Conservation (phyloP, 2,113 vertebrate genomes). For the Paramormyrops kingsleyae region DNA sequence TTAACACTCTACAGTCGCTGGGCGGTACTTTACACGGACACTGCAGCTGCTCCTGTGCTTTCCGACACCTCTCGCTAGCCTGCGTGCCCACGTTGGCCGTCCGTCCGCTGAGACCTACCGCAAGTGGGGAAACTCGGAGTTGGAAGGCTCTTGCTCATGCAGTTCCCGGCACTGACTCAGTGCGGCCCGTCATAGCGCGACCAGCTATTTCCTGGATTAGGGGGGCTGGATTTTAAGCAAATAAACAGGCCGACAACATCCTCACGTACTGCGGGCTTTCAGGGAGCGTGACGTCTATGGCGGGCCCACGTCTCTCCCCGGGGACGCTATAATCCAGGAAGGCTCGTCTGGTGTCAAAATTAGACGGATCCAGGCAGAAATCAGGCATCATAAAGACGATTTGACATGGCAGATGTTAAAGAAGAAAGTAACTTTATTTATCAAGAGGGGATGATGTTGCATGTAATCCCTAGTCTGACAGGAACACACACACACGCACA, state of each 20-base stretch:
- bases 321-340: conserved; percentile 54
- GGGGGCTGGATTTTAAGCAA: conserved; percentile 41
- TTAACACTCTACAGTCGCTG: conserved; percentile 26
- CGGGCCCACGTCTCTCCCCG: conserved; percentile 33
- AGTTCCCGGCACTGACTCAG: conserved; percentile 20
- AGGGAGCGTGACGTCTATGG: not conserved
- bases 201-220: conserved; percentile 33
- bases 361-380: conserved; percentile 41
- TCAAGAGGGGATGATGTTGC: conserved; percentile 50
- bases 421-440: conserved; percentile 48
- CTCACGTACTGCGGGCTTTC: not conserved
- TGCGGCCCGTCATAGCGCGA: conserved; percentile 31
- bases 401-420: conserved; percentile 48
- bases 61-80: conserved; percentile 50
- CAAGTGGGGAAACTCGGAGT: conserved; percentile 30
- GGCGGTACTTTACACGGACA: conserved; percentile 39
- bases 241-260: conserved; percentile 7
- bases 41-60: conserved; percentile 29
- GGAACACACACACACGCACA: conserved; percentile 22
- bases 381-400: conserved; percentile 55
- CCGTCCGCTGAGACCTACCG: conserved; percentile 46
- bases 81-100: conserved; percentile 49
- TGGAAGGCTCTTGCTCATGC: conserved; percentile 5
- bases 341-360: conserved; percentile 53
- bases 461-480: conserved; percentile 61